These are phyloP conservation scores for Caenorhabditis brenneri DNA, from an alignment of 1,140 invertebrate genomes.

Conservation along the genomic window DNA sequence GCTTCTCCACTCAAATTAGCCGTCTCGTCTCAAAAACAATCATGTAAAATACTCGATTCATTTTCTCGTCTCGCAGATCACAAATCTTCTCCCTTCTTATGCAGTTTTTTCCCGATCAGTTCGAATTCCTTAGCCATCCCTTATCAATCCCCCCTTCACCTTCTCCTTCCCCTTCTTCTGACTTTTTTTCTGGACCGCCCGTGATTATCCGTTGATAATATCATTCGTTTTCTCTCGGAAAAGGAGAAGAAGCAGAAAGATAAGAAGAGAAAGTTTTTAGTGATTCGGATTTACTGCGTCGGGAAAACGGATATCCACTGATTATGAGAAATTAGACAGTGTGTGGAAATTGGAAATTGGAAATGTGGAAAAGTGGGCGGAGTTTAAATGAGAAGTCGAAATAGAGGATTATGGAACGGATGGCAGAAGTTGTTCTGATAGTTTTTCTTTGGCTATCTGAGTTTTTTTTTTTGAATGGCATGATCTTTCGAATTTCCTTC, in stretches of 20 bases:
- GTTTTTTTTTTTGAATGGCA: too few species aligned
- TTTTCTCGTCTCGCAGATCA: background rate
- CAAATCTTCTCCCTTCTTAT: background rate
- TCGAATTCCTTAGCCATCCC: background rate
- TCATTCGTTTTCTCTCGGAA: background rate
- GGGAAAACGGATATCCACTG: background rate
- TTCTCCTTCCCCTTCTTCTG: background rate
- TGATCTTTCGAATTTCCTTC: too few species aligned
- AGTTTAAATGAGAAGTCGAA: too few species aligned
- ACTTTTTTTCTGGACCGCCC: background rate
- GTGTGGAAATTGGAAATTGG: background rate
- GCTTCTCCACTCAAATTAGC: background rate
- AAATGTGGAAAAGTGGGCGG: background rate
- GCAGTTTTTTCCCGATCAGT: background rate
- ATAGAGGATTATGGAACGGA: too few species aligned
- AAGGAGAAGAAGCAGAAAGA: background rate
- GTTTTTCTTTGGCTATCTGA: too few species aligned
- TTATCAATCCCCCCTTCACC: background rate
- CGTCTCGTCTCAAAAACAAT: background rate
- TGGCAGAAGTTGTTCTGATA: too few species aligned
- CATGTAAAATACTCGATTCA: background rate
- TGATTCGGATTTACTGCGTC: background rate
- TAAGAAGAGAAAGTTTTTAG: background rate
- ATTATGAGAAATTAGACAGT: background rate
- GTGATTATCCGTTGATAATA: constrained; percentile 1